These are phyloP conservation scores for Acleris laterana DNA, from an alignment of 2,888 invertebrate species.

Conservation along the genomic window DNA sequence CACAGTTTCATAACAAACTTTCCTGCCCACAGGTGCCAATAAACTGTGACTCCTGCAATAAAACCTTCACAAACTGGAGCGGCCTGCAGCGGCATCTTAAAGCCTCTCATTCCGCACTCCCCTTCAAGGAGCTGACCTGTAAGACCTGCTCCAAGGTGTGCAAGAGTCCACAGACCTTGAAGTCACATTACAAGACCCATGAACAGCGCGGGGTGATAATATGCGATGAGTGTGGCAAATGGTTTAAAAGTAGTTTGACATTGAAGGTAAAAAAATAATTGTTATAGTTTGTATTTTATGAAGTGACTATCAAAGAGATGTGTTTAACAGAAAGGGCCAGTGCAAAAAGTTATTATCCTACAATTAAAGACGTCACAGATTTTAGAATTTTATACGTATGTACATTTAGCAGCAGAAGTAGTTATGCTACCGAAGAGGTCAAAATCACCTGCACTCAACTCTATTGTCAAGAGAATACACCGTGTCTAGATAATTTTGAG, in stretches of 20 bases:
- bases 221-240: slow-evolving; percentile 74
- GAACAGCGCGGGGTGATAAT: slow-evolving; percentile 54
- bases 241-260: slow-evolving; percentile 55
- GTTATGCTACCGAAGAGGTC: too few relatives aligned
- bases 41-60: slow-evolving; percentile 64
- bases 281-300: too few relatives aligned
- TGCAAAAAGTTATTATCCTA: too few relatives aligned
- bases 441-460: too few relatives aligned
- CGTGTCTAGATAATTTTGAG: too few relatives aligned
- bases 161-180: slow-evolving; percentile 61
- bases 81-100: slow-evolving; percentile 65
- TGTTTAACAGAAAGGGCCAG: too few relatives aligned
- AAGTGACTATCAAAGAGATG: too few relatives aligned
- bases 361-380: too few relatives aligned
- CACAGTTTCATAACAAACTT: not conserved
- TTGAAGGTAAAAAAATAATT: slow-evolving; percentile 55
- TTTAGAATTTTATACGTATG: too few relatives aligned
- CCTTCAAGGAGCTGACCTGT: slow-evolving; percentile 63
- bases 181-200: slow-evolving; percentile 65
- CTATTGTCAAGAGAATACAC: too few relatives aligned
- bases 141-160: slow-evolving; percentile 66
- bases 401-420: too few relatives aligned
- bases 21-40: slow-evolving; percentile 52
- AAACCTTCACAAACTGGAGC: slow-evolving; percentile 67
- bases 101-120: slow-evolving; percentile 59